These are phyloP conservation scores for Antedon bifida DNA, from an alignment of 35 echinoderm and acorn worm genomes.

Conservation along the genomic window DNA sequence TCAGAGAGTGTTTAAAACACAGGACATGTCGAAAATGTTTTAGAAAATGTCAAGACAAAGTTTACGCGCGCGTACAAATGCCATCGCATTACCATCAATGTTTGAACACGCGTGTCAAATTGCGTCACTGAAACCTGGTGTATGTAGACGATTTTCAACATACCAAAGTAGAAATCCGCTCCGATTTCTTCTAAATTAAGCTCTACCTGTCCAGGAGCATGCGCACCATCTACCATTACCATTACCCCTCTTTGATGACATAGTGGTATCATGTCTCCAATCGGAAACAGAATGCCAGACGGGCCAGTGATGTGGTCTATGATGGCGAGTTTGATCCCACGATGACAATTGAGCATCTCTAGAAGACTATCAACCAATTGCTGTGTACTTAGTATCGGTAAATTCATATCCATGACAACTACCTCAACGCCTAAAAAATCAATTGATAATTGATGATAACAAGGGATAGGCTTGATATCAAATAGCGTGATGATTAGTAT, in stretches of 20 bases:
- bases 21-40: background rate
- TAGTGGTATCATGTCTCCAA: conserved; percentile 38
- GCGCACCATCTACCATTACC: conserved; percentile 69
- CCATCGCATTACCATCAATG: too few relatives aligned
- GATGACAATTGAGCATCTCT: conserved; percentile 22
- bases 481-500: too few relatives aligned
- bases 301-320: conserved; percentile 60
- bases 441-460: too few relatives aligned
- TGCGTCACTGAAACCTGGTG: too few relatives aligned
- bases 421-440: conserved; percentile 34
- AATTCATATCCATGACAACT: conserved; percentile 34
- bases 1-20: too few relatives aligned
- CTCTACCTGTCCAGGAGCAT: conserved; percentile 46
- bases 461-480: background rate
- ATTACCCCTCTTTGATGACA: conserved; percentile 49
- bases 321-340: conserved; percentile 38
- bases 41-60: background rate
- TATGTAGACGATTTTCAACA: background rate
- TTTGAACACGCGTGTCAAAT: too few relatives aligned
- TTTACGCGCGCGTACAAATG: too few relatives aligned
- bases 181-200: background rate
- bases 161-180: background rate
- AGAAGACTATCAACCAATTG: background rate
- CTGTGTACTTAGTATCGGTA: conserved; percentile 31
- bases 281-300: conserved; percentile 52